Evolutionary conservation across 2,797 vertebrate species (phyloP), one percentile per base, ranked within the genome.

Genomic region (Takifugu ocellatus): DNA sequence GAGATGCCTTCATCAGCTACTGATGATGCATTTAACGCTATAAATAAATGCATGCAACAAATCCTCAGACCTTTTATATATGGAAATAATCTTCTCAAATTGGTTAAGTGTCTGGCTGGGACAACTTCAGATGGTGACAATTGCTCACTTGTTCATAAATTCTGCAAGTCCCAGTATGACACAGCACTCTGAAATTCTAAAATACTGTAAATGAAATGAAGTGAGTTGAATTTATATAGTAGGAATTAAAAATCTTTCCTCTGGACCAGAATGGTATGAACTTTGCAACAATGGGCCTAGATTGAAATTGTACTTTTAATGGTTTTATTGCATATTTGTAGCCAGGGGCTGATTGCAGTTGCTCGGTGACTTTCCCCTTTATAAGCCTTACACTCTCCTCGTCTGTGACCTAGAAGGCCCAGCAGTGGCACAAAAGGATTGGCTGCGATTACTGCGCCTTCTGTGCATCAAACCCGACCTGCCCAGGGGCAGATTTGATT

Each of bases 401-500:
- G 76, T 90, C 62, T 62, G 43, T 77, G 69, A 80, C 75, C 77
- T 63, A 70, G 54, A 72, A 72, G 75, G 57, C 68, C 70, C 71
- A 57, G 63, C 89, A 91, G 83, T 86, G 87, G 77, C 86, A 86
- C 78, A 75, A 84, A 93, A 81, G 87, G 90, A 91, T 75, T 89
- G 89, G 85, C 83, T 84, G 90, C 92, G 91, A 93, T 93, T 89
- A 88, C 84, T 68, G 83, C 67, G 88, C 90, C 90, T 79, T 71
- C 44, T 39, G 75, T 84, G 78, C 81, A 89, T 84, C 63, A 81
- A 86, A 87, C 84, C 68, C 79, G 70, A 74, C 83, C 88, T 83
- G 90, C 92, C 90, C 84, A 72, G 70, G 89, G 93, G 89, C 90
- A 91, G 81, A 90, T 93, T 92, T 93, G 93, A 94, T 94, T 93